phyloP scores from a whole-genome alignment of 2,797 vertebrate genomes.

The Mormyrus hasselquistii region DNA sequence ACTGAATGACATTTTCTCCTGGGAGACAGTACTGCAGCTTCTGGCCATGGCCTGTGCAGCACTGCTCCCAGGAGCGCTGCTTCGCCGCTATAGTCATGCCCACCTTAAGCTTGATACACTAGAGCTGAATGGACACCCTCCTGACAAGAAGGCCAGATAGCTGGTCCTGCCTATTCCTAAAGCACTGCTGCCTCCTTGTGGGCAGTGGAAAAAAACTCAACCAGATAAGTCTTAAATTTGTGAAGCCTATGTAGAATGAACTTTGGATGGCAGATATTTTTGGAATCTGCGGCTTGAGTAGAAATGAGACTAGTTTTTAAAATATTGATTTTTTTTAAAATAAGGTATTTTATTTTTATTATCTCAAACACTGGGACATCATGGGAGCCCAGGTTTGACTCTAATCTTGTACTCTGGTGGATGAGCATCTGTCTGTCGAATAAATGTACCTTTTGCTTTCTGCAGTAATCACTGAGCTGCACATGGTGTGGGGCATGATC shows the following conservation, averaged over 20 bases:
- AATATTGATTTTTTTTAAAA: not conserved
- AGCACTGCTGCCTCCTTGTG: not conserved
- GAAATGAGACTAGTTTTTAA: not conserved
- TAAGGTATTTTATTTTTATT: not conserved
- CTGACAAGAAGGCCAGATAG: conserved; percentile 68
- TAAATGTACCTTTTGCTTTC: not conserved
- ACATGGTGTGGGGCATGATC: not conserved
- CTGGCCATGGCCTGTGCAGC: conserved; percentile 78
- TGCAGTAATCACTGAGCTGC: not conserved
- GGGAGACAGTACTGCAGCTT: conserved; percentile 79
- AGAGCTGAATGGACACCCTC: conserved; percentile 39
- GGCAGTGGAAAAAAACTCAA: not conserved
- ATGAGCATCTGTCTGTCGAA: not conserved
- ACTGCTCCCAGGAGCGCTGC: conserved; percentile 80
- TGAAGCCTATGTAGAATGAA: not conserved
- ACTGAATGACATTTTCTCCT: conserved; percentile 89
- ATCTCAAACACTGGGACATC: not conserved
- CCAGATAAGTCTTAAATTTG: not conserved
- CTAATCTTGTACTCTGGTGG: not conserved
- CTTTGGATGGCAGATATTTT: not conserved
- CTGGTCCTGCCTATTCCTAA: not conserved
- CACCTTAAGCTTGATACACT: conserved; percentile 64
- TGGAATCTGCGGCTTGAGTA: not conserved
- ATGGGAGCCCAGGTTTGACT: not conserved
- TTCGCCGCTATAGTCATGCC: conserved; percentile 69